These are phyloP conservation scores for Euura lappo DNA, from an alignment of 1,140 invertebrate genomes.

Conservation along the genomic window DNA sequence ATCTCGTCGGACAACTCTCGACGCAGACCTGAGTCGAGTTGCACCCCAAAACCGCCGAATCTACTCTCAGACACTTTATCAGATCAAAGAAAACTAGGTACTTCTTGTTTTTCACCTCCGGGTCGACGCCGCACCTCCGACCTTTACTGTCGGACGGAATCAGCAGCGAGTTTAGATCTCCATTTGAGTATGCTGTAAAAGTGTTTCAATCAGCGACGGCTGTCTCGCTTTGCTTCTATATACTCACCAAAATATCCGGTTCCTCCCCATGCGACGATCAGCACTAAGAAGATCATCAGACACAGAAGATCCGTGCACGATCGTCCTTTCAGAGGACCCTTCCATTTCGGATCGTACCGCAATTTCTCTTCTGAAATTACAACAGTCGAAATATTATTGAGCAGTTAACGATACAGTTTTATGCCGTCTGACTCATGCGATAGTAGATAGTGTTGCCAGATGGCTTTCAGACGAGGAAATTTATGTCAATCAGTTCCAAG, in stretches of 20 bases:
- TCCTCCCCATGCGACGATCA: constrained; percentile 75
- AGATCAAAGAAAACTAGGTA: constrained; percentile 89
- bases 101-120: constrained; percentile 69
- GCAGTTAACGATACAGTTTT: too few species aligned
- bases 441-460: too few species aligned
- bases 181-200: constrained; percentile 69
- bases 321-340: constrained; percentile 76
- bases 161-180: constrained; percentile 80
- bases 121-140: constrained; percentile 79
- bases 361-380: constrained; percentile 67
- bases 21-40: constrained; percentile 88
- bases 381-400: too few species aligned
- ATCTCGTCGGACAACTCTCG: constrained; percentile 71
- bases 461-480: too few species aligned
- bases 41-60: constrained; percentile 81
- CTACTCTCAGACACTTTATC: constrained; percentile 73
- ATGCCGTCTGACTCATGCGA: too few species aligned
- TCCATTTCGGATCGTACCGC: constrained; percentile 76
- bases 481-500: too few species aligned
- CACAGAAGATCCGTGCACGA: constrained; percentile 90
- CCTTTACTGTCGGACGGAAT: constrained; percentile 80
- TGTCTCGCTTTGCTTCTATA: too few species aligned
- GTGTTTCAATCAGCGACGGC: constrained; percentile 38
- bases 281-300: constrained; percentile 77
- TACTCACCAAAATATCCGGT: constrained; percentile 73